A percentile compares a stretch with the other conserved stretches of the same genome.
These are phyloP conservation scores for Chirona hameri DNA, from an alignment of 2,888 invertebrate genomes.

Conservation along the genomic window DNA sequence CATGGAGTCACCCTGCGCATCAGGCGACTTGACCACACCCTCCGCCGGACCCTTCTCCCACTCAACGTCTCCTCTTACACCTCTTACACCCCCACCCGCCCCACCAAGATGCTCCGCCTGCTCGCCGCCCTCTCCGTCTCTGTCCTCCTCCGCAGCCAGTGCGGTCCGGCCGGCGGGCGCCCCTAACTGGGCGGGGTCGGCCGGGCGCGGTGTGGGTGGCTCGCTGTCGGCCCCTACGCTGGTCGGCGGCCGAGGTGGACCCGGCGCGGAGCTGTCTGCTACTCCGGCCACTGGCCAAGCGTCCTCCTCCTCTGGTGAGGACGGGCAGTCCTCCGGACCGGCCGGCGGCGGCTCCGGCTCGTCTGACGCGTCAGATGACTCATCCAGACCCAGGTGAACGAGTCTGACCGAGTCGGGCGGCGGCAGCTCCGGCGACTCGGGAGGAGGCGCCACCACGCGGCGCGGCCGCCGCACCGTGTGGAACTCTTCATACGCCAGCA, in stretches of 20 bases:
- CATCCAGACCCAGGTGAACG: slow-evolving; percentile 26
- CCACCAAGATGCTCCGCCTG: background rate
- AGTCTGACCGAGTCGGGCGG: slow-evolving; percentile 77
- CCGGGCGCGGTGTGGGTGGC: background rate
- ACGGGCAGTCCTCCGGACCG: background rate
- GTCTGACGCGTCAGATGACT: slow-evolving; percentile 1
- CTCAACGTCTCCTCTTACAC: no score
- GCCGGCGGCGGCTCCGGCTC: background rate
- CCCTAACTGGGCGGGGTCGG: background rate
- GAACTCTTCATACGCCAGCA: slow-evolving; percentile 66
- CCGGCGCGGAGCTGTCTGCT: slow-evolving; percentile 53
- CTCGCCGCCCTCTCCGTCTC: background rate
- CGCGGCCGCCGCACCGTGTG: slow-evolving; percentile 81
- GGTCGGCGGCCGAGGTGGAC: slow-evolving; percentile 67
- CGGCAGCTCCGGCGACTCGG: slow-evolving; percentile 87
- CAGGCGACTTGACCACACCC: no score
- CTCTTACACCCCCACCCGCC: no score
- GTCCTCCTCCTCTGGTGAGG: slow-evolving; percentile 61
- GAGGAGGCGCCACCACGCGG: slow-evolving; percentile 69
- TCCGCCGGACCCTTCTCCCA: no score
- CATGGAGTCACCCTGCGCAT: no score
- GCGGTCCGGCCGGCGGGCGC: no score
- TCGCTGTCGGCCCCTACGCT: slow-evolving; percentile 36
- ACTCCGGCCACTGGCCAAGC: slow-evolving; percentile 66
- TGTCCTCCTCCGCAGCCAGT: no score